Base-by-base conservation (phyloP, 2,113 vertebrate genomes). In the Natator depressus region DNA sequence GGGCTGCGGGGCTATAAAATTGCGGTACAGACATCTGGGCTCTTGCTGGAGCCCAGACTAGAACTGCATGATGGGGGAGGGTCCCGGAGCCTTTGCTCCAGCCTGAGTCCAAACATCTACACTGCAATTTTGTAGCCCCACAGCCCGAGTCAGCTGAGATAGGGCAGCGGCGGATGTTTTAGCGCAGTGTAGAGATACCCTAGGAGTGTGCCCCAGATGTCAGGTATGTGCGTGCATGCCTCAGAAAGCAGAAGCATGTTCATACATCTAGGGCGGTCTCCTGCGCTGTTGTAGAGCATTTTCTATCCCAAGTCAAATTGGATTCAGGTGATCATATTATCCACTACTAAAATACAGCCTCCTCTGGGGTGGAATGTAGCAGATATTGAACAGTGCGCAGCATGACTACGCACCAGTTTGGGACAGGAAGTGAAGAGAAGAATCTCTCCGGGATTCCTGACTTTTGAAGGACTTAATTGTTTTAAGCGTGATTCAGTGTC, bases 401-500 rank as follows among this genome's bases (percentile, higher is more conserved):
- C 5, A 50, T 79, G 35, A 55, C 11, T 27, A 22, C 13, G 38
- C 14, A 27, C 11, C n/a, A 29, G 9, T 42, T 69, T 31, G 22
- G 11, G 65, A 50, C 62, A 46, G 50, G 75, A 2, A 47, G 35
- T 57, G 0, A 16, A 3, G n/a, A 1, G 13, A 47, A 62, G 2
- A 4, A 2, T 35, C 35, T 29, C 16, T 2, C 14, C 59, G 25
- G 1, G 22, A 38, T n/a, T 49, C 9, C 75, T 22, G 19, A 3
- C 1, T 5, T 3, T 51, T 50, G 42, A n/a, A 25, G 20, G 62
- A 2, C 29, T 46, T 59, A 0, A 25, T 31, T 31, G 53, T 54
- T 10, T 20, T 19, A 4, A 11, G 51, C 11, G 0, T 0, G 4
- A 35, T 1, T 12, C 57, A 22, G 6, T 76, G 31, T 16, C 0